phyloP scores from a whole-genome alignment of 2,113 vertebrate species.

The Geococcyx californianus region DNA sequence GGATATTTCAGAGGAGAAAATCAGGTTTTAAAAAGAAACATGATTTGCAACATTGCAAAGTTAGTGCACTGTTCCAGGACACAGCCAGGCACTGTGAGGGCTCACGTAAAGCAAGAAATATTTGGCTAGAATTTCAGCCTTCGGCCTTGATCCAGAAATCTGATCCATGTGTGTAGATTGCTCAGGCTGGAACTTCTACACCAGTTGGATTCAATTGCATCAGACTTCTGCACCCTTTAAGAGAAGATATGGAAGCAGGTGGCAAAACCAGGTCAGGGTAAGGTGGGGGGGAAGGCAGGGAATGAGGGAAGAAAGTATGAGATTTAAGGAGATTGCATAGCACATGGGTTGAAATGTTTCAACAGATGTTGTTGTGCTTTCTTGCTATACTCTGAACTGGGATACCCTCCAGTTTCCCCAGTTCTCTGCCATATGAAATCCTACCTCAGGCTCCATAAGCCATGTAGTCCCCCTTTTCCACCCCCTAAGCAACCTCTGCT shows the following conservation, averaged over 20 bases:
- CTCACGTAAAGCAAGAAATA: slow-evolving; percentile 42
- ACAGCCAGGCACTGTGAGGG: not conserved
- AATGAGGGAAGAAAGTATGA: not conserved
- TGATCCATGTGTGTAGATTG: not conserved
- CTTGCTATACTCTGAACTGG: not conserved
- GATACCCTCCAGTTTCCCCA: not conserved
- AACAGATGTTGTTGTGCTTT: not conserved
- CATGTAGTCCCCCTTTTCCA: not conserved
- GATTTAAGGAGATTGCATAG: not conserved
- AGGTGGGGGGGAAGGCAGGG: no score
- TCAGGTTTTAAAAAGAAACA: slow-evolving; percentile 19
- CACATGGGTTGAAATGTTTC: not conserved
- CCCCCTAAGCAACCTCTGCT: not conserved
- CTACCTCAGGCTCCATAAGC: not conserved
- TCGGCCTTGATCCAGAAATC: slow-evolving; percentile 26
- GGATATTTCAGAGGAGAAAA: slow-evolving; percentile 4
- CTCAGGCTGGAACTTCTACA: not conserved
- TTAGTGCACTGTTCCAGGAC: slow-evolving; percentile 3
- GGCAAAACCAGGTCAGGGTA: not conserved
- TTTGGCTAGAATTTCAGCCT: slow-evolving; percentile 40
- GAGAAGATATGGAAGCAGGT: not conserved
- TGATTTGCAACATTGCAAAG: slow-evolving; percentile 25
- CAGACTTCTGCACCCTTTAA: not conserved
- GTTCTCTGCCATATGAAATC: not conserved
- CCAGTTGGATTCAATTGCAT: not conserved